Base-by-base conservation (phyloP, 2,113 vertebrate genomes). In the Tetrax tetrax region DNA sequence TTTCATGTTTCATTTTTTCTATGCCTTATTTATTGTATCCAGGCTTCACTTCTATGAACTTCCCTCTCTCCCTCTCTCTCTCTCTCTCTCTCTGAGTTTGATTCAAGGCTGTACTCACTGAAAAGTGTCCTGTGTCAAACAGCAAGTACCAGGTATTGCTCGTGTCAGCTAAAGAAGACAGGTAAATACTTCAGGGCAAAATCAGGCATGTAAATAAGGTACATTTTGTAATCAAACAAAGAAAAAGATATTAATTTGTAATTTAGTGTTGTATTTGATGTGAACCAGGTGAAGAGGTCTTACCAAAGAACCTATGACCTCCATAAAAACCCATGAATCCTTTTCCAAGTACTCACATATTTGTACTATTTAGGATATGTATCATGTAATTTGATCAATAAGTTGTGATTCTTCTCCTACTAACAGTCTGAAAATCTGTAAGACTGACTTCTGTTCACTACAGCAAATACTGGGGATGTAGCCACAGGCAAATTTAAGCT, bases 191-290 rank as follows among this genome's bases (percentile, higher is more conserved):
- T 95, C 90, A 97, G 77, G 89, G 96, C 96, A 96, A 98, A 98
- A 98, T 96, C 94, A 98, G 93, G 96, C 95, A 98, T 98, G 98
- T 97, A 98, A 99, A 98, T 98, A 97, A 98, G 96, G 94, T 96
- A 87, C 91, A 88, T 97, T 98, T 98, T 98, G 95, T 93, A 65
- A 95, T 88, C 89, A 97, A 97, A 89, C 83, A 94, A 97, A 97
- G 97, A 88, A 96, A 97, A 96, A 97, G 35, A 96, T 84, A 98
- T 99, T 99, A 81, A 98, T 92, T 98, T 98, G 98, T 98, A 98
- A 99, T 99, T 99, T 97, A 99, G 98, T 95, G 93, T 91, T 88
- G 75, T 95, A 97, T 99, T 99, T 98, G 98, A 98, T 98, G 98
- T 98, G 97, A 97, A 98, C 95, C 98, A 97, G 98, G 98, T 98